phyloP scores from a whole-genome alignment of 2,797 vertebrate species.

The Pipistrellus nathusii region DNA sequence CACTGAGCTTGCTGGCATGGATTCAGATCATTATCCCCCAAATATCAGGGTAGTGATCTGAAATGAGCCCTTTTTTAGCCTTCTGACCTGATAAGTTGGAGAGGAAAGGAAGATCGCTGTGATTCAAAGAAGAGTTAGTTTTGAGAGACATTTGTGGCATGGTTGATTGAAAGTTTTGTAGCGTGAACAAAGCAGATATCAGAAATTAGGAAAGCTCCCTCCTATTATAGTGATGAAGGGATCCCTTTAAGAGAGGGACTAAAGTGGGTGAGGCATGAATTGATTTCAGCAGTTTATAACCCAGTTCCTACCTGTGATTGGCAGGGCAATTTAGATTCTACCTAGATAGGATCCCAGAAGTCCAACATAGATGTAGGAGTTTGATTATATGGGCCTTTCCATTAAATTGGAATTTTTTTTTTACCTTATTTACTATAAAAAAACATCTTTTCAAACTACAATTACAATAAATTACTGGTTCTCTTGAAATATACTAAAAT shows the following conservation, averaged over 20 bases:
- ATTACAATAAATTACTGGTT: background rate
- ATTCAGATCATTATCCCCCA: too few relatives aligned
- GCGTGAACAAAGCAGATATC: background rate
- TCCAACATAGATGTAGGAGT: background rate
- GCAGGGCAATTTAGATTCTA: slow-evolving; percentile 73
- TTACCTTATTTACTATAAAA: slow-evolving; percentile 1
- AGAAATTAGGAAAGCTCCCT: slow-evolving; percentile 54
- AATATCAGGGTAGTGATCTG: too few relatives aligned
- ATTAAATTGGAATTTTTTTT: slow-evolving; percentile 44
- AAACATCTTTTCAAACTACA: slow-evolving; percentile 34
- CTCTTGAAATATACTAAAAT: background rate
- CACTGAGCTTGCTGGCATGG: too few relatives aligned
- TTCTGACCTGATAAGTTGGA: background rate
- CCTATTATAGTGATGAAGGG: background rate
- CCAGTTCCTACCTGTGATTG: slow-evolving; percentile 57
- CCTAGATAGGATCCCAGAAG: slow-evolving; percentile 58
- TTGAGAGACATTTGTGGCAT: slow-evolving; percentile 1
- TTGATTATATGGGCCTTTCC: slow-evolving; percentile 48
- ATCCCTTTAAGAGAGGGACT: slow-evolving; percentile 43
- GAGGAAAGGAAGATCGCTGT: background rate
- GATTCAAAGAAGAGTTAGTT: slow-evolving; percentile 34
- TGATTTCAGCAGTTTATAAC: slow-evolving; percentile 65
- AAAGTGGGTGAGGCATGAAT: slow-evolving; percentile 2
- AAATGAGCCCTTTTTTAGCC: too few relatives aligned
- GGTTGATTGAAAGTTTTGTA: slow-evolving; percentile 17